Evolutionary conservation across 2,888 invertebrate species (phyloP).

Genomic region (Dexiosoma caninum): DNA sequence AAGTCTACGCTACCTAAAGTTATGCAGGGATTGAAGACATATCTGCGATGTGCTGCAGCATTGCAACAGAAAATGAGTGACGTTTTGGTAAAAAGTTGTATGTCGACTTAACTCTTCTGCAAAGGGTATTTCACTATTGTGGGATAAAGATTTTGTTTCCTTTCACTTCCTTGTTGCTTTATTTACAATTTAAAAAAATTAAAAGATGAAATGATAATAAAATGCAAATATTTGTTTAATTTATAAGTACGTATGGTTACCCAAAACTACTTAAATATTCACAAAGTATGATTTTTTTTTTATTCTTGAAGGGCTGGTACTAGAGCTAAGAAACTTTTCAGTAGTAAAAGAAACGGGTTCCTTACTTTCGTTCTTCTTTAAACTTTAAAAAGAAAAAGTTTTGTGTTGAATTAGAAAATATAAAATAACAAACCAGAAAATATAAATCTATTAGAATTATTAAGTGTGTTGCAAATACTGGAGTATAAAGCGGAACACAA

Average conservation of each 20-base stretch:
- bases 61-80: too few species aligned
- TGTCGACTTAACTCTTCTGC: too few species aligned
- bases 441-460: conserved; percentile 62
- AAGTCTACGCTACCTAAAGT: too few species aligned
- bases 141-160: too few species aligned
- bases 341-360: conserved; percentile 15
- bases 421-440: conserved; percentile 48
- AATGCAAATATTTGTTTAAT: conserved; percentile 62
- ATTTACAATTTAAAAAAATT: neutral
- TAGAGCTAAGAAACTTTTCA: conserved; percentile 49
- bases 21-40: too few species aligned
- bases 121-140: too few species aligned
- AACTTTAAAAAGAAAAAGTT: conserved; percentile 12
- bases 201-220: conserved; percentile 51
- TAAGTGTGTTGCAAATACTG: conserved; percentile 58
- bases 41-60: too few species aligned
- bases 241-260: too few species aligned
- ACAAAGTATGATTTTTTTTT: conserved; percentile 54
- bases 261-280: conserved; percentile 59
- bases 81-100: too few species aligned
- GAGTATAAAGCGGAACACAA: conserved; percentile 24
- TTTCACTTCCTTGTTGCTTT: conserved; percentile 22
- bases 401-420: conserved; percentile 1
- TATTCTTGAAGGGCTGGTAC: neutral
- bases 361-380: conserved; percentile 1